These are phyloP conservation scores for Rhingia campestris DNA, from an alignment of 2,888 invertebrate genomes.

Conservation along the genomic window DNA sequence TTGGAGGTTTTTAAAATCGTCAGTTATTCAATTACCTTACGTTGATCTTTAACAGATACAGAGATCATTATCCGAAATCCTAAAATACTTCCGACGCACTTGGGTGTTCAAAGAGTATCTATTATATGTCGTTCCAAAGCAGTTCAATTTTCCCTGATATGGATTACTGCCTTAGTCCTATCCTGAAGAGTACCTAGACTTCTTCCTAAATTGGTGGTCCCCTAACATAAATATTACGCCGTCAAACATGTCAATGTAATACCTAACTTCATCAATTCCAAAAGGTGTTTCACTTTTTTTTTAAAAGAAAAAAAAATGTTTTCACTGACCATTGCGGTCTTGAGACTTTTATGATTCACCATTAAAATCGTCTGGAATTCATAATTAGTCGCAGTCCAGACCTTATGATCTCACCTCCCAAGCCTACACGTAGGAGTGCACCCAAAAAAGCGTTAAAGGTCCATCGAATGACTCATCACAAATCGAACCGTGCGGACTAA, in stretches of 20 bases:
- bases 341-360: constrained; percentile 32
- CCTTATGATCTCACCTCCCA: constrained; percentile 51
- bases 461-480: constrained; percentile 17
- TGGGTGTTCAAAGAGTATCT: no score
- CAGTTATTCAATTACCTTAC: no score
- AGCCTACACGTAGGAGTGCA: constrained; percentile 59
- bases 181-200: no score
- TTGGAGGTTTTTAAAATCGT: no score
- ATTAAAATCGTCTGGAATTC: constrained; percentile 29
- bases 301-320: not conserved
- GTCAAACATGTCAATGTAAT: constrained; percentile 10
- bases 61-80: no score
- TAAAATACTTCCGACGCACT: no score
- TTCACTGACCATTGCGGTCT: not conserved
- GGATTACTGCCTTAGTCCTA: no score
- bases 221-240: not conserved
- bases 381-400: constrained; percentile 30
- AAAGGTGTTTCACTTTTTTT: constrained; percentile 1
- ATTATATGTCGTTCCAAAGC: no score
- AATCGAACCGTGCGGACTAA: constrained; percentile 25
- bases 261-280: constrained; percentile 18
- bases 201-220: no score
- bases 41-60: no score
- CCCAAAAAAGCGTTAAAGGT: constrained; percentile 34
- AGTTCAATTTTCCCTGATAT: no score